phyloP scores from a whole-genome alignment of 2,888 invertebrate genomes.

The Plebejus argus region DNA sequence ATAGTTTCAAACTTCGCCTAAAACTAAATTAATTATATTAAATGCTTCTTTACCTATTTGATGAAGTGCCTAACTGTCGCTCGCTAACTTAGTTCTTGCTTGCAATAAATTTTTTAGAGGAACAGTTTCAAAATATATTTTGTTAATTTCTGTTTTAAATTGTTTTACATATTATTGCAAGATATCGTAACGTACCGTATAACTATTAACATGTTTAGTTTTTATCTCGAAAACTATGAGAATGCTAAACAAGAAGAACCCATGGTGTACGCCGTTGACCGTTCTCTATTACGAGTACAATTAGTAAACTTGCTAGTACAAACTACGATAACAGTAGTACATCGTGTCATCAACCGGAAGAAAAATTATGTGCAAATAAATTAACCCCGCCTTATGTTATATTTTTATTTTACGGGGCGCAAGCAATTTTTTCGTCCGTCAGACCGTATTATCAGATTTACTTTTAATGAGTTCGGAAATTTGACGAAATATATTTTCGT shows the following conservation, averaged over 20 bases:
- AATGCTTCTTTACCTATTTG: background rate
- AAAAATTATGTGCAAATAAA: conserved; percentile 24
- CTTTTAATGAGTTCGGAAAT: conserved; percentile 26
- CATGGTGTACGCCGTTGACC: background rate
- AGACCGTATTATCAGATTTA: conserved; percentile 31
- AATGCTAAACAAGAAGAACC: background rate
- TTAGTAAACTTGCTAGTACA: background rate
- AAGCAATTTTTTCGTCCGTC: conserved; percentile 28
- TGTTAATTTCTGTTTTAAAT: background rate
- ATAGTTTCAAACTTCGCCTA: conserved; percentile 20
- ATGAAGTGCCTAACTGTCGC: background rate
- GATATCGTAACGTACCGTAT: too few relatives aligned
- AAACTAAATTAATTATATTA: conserved; percentile 16
- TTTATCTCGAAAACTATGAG: background rate
- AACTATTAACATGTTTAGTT: background rate
- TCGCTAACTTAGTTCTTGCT: background rate
- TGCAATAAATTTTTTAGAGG: background rate
- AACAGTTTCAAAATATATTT: background rate
- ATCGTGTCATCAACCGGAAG: conserved; percentile 1
- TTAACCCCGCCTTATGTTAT: conserved; percentile 12
- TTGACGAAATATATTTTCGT: conserved; percentile 15
- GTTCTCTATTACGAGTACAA: background rate
- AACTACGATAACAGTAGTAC: background rate
- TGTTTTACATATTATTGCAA: too few relatives aligned
- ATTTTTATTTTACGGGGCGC: conserved; percentile 16